These are phyloP conservation scores for Mustela lutreola DNA, from an alignment of 2,113 vertebrate genomes.

Conservation along the genomic window DNA sequence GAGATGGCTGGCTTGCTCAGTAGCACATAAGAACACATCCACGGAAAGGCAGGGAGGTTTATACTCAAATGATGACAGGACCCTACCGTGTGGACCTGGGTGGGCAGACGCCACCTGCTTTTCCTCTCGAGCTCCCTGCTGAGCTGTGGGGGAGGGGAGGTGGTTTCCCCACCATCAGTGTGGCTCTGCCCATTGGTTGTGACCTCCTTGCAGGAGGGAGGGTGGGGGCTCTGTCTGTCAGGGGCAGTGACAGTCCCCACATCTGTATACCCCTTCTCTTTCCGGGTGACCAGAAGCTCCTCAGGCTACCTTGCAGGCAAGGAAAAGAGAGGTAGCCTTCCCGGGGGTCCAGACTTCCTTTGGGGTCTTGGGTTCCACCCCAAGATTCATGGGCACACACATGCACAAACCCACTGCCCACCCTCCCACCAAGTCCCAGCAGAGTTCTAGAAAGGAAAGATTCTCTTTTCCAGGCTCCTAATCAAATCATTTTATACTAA, in stretches of 20 bases:
- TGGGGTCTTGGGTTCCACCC: neutral
- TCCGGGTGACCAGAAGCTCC: neutral
- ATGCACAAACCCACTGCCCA: neutral
- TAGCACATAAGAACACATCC: rapidly evolving
- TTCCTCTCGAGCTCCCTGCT: neutral
- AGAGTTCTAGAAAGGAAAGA: neutral
- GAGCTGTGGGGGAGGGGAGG: no score
- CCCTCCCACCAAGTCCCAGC: neutral
- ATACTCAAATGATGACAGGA: neutral
- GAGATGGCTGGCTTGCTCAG: neutral
- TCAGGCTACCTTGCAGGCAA: rapidly evolving
- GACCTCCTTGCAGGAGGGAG: neutral
- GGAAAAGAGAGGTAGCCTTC: neutral
- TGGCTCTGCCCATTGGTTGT: neutral
- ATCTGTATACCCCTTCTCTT: neutral
- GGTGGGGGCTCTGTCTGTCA: neutral
- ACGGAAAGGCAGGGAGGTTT: neutral
- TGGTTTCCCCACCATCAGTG: neutral
- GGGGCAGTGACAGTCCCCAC: neutral
- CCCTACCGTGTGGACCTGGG: neutral
- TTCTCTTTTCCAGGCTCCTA: neutral
- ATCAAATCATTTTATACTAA: neutral
- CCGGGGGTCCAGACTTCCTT: neutral
- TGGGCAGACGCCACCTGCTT: neutral
- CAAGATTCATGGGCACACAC: no score